Evolutionary conservation across 2,113 vertebrate species (phyloP).

Genomic region (Chaetodon auriga): DNA sequence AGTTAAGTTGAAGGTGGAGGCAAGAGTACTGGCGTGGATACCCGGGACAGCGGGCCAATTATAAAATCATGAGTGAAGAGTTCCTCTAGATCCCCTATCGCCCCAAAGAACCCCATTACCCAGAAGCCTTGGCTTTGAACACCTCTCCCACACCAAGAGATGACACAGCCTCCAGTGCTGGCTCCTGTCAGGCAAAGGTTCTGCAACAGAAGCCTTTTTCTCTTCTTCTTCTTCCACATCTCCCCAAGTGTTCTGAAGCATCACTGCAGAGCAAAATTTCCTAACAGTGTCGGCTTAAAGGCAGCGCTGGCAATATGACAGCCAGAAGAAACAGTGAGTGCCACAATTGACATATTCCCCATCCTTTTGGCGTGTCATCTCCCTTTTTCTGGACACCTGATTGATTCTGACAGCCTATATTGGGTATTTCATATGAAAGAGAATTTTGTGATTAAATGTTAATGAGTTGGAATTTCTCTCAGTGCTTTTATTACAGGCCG

Average conservation of each 20-base stretch:
- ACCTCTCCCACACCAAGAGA: constrained; percentile 74
- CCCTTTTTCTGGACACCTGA: constrained; percentile 89
- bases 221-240: constrained; percentile 41
- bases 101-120: constrained; percentile 75
- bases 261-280: constrained; percentile 64
- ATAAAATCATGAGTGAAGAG: constrained; percentile 84
- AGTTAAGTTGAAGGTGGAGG: constrained; percentile 75
- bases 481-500: constrained; percentile 92
- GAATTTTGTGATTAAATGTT: constrained; percentile 94
- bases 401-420: constrained; percentile 93
- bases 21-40: constrained; percentile 60
- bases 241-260: constrained; percentile 74
- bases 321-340: constrained; percentile 87
- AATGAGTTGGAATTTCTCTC: constrained; percentile 94
- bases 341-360: constrained; percentile 85
- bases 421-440: constrained; percentile 95
- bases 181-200: constrained; percentile 82
- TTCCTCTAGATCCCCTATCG: constrained; percentile 64
- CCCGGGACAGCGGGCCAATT: constrained; percentile 75
- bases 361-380: constrained; percentile 85
- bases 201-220: constrained; percentile 68
- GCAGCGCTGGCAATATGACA: constrained; percentile 86
- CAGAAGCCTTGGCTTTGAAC: constrained; percentile 83
- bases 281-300: constrained; percentile 76
- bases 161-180: constrained; percentile 78